Evolutionary conservation across 2,797 vertebrate genomes (phyloP).

Genomic region (Synaphobranchus kaupii): DNA sequence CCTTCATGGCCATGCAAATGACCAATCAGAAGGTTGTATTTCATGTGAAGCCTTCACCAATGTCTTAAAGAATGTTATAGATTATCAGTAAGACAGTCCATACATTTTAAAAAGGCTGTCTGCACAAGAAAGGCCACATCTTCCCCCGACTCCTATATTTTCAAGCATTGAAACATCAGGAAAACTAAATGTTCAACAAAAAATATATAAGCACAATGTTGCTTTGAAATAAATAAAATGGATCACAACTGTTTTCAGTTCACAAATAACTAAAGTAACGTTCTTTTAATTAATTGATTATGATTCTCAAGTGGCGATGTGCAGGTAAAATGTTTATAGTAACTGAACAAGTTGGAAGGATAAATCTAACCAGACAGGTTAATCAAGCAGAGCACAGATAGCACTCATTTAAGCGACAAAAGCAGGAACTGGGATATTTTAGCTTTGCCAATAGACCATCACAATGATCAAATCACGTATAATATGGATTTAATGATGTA

Average conservation of each 20-base stretch:
- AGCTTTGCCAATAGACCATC: slow-evolving; percentile 13
- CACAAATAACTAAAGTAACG: neutral
- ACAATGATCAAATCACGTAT: slow-evolving; percentile 20
- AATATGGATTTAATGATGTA: slow-evolving; percentile 25
- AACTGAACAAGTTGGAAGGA: neutral
- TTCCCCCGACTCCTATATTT: neutral
- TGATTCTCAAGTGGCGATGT: neutral
- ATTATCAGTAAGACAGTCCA: neutral
- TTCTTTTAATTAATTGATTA: neutral
- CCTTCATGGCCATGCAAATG: too few relatives aligned
- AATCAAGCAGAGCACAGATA: neutral
- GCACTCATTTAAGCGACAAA: neutral
- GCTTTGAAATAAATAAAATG: neutral
- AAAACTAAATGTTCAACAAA: neutral
- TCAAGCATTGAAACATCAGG: neutral
- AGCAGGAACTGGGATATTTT: neutral
- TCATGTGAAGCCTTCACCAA: neutral
- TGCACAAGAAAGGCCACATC: neutral
- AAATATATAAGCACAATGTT: neutral
- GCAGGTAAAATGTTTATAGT: neutral
- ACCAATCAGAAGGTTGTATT: neutral
- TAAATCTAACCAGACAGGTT: neutral
- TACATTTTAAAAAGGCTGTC: neutral
- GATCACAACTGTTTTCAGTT: neutral
- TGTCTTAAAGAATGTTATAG: neutral